phyloP scores from a whole-genome alignment of 2,113 vertebrate species.

The Cepphus grylle region DNA sequence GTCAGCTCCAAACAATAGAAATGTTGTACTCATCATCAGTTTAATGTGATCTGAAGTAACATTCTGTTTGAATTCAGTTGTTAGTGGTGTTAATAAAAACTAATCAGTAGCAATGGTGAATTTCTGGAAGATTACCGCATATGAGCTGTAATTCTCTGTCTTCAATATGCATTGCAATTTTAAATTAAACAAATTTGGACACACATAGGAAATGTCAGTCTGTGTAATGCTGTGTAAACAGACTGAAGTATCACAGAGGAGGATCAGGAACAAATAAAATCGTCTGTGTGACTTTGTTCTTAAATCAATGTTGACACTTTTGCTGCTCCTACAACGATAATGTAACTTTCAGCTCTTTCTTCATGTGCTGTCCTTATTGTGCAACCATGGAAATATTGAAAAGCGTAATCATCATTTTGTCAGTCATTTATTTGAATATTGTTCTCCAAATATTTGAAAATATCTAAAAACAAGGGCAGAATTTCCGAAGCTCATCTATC shows the following conservation, averaged over 20 bases:
- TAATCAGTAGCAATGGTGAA: constrained; percentile 63
- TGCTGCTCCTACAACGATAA: constrained; percentile 27
- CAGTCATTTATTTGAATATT: constrained; percentile 23
- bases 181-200: constrained; percentile 67
- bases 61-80: constrained; percentile 47
- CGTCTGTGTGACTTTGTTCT: constrained; percentile 27
- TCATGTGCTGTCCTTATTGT: neutral
- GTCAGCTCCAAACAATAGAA: constrained; percentile 60
- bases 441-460: constrained; percentile 54
- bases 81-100: constrained; percentile 65
- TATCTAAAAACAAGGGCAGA: constrained; percentile 7
- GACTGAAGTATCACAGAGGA: constrained; percentile 46
- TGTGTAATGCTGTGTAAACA: constrained; percentile 50
- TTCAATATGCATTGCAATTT: constrained; percentile 65
- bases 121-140: constrained; percentile 28
- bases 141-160: constrained; percentile 60
- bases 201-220: constrained; percentile 52
- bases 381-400: neutral
- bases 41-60: constrained; percentile 62
- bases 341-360: constrained; percentile 15
- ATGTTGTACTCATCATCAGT: constrained; percentile 4
- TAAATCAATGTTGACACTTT: constrained; percentile 65
- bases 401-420: constrained; percentile 30
- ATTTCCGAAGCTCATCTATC: constrained; percentile 34
- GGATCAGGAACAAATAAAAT: constrained; percentile 60